Evolutionary conservation across 53 echinoderm and acorn worm species (phyloP).

Genomic region (Hippasteria phrygiana): DNA sequence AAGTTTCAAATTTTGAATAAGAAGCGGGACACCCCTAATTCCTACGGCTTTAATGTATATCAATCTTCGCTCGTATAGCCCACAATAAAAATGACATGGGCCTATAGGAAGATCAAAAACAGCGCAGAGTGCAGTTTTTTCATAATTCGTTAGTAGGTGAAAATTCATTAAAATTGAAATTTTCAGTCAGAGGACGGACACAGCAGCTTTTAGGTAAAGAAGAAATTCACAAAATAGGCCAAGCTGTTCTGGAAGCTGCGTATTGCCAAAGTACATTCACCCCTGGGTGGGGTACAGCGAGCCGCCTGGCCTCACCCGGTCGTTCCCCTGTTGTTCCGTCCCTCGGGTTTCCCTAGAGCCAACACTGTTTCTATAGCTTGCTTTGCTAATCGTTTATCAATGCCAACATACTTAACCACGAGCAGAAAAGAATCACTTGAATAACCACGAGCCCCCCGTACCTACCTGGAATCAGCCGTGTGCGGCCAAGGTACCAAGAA

Average conservation of each 20-base stretch:
- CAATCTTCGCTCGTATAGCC: no score
- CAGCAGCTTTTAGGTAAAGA: neutral
- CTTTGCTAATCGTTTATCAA: slow-evolving; percentile 63
- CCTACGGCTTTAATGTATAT: no score
- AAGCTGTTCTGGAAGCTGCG: slow-evolving; percentile 37
- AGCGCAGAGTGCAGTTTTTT: no score
- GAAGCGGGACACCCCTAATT: no score
- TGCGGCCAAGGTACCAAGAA: slow-evolving; percentile 9
- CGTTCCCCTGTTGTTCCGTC: slow-evolving; percentile 60
- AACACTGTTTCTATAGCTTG: slow-evolving; percentile 61
- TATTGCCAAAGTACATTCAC: slow-evolving; percentile 43
- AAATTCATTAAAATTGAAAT: no score
- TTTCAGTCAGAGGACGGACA: no score
- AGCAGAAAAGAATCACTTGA: slow-evolving; percentile 18
- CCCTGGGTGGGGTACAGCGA: neutral
- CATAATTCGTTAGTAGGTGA: no score
- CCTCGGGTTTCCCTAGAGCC: slow-evolving; percentile 37
- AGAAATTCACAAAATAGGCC: slow-evolving; percentile 23
- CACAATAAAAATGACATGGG: no score
- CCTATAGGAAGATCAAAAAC: no score
- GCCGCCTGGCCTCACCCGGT: slow-evolving; percentile 28
- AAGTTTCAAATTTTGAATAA: no score
- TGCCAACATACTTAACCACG: slow-evolving; percentile 52
- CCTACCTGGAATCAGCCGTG: slow-evolving; percentile 40
- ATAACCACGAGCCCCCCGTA: neutral